Evolutionary conservation across 2,888 invertebrate genomes (phyloP).

Genomic region (Esperia sulphurella): DNA sequence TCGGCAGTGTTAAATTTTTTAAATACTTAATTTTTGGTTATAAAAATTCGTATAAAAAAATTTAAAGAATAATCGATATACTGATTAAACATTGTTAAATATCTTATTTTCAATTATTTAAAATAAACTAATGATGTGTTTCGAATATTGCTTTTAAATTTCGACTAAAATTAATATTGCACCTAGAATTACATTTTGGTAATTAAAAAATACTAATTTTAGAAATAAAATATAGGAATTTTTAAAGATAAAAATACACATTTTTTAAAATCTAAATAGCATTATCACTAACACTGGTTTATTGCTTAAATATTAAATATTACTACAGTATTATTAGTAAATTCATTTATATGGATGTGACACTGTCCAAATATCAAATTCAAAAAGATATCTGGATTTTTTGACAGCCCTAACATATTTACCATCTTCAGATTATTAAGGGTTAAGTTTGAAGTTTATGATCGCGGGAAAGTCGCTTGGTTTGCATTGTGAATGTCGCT

Average conservation of each 20-base stretch:
- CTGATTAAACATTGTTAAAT: neutral
- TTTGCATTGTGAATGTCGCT: no score
- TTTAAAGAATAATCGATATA: neutral
- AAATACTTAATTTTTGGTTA: neutral
- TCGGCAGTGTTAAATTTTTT: slow-evolving; percentile 8
- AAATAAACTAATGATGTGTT: slow-evolving; percentile 56
- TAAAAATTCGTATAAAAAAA: neutral
- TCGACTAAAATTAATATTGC: slow-evolving; percentile 65
- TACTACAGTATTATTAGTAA: slow-evolving; percentile 52
- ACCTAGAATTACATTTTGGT: slow-evolving; percentile 36
- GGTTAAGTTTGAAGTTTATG: no score
- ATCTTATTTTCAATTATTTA: slow-evolving; percentile 2
- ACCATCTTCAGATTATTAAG: no score
- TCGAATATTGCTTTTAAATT: slow-evolving; percentile 60
- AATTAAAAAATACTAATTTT: slow-evolving; percentile 10
- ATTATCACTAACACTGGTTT: slow-evolving; percentile 66
- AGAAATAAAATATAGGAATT: slow-evolving; percentile 10
- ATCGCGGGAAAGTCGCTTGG: no score
- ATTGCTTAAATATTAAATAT: slow-evolving; percentile 60
- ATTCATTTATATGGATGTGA: slow-evolving; percentile 65
- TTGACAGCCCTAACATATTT: no score
- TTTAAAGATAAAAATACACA: slow-evolving; percentile 21
- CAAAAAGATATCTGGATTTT: no score
- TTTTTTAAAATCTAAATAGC: slow-evolving; percentile 32
- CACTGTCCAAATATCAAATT: slow-evolving; percentile 6